Conservation (phyloP, 2,888 invertebrate species). For the Prenolepis imparis region DNA sequence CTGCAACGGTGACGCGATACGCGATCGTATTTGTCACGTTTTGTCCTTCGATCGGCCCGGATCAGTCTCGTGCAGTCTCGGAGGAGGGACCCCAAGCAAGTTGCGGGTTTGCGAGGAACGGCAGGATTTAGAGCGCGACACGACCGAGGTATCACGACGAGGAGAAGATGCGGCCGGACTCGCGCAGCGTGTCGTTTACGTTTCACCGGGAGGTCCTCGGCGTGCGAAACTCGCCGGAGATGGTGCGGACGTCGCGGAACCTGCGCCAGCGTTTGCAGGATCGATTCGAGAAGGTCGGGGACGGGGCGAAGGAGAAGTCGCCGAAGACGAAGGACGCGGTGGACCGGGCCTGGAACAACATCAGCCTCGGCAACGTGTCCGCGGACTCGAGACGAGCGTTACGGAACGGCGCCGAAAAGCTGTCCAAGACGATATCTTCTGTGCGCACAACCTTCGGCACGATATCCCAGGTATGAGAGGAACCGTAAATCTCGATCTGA, state of each 20-base stretch:
- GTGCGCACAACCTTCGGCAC: slow-evolving; percentile 90
- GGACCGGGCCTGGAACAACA: slow-evolving; percentile 82
- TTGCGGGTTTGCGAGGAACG: not conserved
- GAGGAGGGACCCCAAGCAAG: not conserved
- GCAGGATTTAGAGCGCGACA: not conserved
- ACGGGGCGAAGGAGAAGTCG: slow-evolving; percentile 69
- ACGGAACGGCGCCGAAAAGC: slow-evolving; percentile 90
- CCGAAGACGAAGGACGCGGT: slow-evolving; percentile 71
- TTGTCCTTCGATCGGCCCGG: not conserved
- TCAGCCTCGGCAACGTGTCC: slow-evolving; percentile 85
- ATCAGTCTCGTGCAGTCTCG: not conserved
- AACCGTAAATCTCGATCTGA: not conserved
- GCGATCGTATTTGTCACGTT: not conserved
- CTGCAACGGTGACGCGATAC: not conserved
- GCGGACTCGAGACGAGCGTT: slow-evolving; percentile 90
- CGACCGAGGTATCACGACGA: not conserved
- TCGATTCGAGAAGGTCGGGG: slow-evolving; percentile 81
- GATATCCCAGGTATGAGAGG: slow-evolving; percentile 88
- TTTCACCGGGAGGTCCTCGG: slow-evolving; percentile 83
- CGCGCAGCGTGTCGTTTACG: slow-evolving; percentile 84
- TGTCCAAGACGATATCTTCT: slow-evolving; percentile 90
- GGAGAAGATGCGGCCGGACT: slow-evolving; percentile 83
- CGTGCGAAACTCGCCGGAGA: slow-evolving; percentile 76
- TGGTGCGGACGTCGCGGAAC: slow-evolving; percentile 75
- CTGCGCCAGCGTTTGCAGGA: slow-evolving; percentile 83